Conservation (phyloP, 2,888 invertebrate species). For the Parnassius glacialis region DNA sequence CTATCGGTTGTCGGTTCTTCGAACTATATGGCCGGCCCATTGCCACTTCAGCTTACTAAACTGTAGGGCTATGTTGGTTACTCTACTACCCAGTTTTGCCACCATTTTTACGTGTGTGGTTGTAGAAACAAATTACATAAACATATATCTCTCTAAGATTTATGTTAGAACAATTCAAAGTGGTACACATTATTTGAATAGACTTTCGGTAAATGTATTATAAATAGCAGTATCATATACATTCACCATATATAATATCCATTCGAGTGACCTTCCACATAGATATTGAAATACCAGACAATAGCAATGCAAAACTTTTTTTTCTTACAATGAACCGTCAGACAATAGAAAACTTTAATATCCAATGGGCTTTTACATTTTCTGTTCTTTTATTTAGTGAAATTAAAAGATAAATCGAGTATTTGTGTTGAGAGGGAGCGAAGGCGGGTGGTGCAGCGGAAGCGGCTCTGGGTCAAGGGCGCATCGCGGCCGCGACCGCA, state of each 20-base stretch:
- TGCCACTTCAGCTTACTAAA: too few species aligned
- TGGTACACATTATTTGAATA: neutral
- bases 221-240: too few species aligned
- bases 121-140: too few species aligned
- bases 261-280: constrained; percentile 16
- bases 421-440: constrained; percentile 40
- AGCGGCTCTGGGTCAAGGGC: constrained; percentile 62
- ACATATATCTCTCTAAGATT: too few species aligned
- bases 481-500: constrained; percentile 45
- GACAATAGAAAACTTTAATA: constrained; percentile 21
- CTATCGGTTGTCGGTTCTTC: too few species aligned
- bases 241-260: neutral
- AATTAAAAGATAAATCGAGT: constrained; percentile 35
- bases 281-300: constrained; percentile 21
- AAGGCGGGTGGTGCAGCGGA: constrained; percentile 45
- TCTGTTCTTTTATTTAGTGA: constrained; percentile 25
- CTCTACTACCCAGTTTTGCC: too few species aligned
- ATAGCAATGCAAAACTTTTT: constrained; percentile 10
- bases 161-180: too few species aligned
- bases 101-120: too few species aligned
- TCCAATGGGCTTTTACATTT: constrained; percentile 19
- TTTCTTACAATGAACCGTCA: neutral
- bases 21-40: too few species aligned
- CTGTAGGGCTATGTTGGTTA: too few species aligned
- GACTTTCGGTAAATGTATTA: constrained; percentile 7